A percentile compares a stretch with the other conserved stretches of the same genome.
phyloP scores from a whole-genome alignment of 1,140 invertebrate species.

The Aphelenchoides besseyi region DNA sequence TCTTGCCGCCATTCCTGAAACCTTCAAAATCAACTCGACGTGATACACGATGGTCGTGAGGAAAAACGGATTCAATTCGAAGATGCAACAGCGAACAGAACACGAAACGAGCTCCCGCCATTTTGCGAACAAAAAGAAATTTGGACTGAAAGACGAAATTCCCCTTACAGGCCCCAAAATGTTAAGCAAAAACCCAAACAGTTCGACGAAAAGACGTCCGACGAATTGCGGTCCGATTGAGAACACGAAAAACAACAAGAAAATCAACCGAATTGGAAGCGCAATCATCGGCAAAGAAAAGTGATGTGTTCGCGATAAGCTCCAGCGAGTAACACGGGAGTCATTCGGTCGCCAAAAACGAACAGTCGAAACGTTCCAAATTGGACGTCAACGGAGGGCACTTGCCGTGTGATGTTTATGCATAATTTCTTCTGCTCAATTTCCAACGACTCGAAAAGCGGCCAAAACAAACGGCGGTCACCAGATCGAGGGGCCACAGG shows the following conservation, averaged over 20 bases:
- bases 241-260: not conserved
- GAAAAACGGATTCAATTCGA: not conserved
- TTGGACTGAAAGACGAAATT: not conserved
- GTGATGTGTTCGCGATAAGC: no score
- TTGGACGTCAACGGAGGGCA: not conserved
- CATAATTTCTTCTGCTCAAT: not conserved
- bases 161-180: not conserved
- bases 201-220: not conserved
- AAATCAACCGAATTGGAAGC: not conserved
- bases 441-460: not conserved
- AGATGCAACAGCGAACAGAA: not conserved
- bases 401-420: not conserved
- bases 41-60: not conserved
- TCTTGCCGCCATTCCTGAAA: not conserved
- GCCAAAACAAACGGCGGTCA: not conserved
- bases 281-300: not conserved
- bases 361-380: no score
- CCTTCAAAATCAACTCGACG: not conserved
- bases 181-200: constrained; percentile 1
- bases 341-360: no score
- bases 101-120: not conserved
- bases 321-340: no score
- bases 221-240: not conserved
- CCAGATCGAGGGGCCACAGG: not conserved
- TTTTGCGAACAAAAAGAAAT: not conserved